Base-by-base conservation (phyloP, 2,888 invertebrate genomes). In the Andricus quercusramuli region DNA sequence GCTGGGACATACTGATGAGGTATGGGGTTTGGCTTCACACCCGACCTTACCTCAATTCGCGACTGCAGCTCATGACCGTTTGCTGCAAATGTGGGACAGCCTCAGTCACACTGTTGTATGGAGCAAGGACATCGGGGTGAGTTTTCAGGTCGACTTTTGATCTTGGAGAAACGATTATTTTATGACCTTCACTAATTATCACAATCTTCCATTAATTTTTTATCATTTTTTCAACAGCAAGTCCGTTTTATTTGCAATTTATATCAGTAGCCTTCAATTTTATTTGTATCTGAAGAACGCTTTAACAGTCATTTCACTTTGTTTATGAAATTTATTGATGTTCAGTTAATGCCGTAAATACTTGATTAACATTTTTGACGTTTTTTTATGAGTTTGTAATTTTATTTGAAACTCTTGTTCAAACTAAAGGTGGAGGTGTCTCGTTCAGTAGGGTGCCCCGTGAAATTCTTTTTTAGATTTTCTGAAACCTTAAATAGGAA, bases 71-170 rank as follows among this genome's bases (percentile, higher is more conserved):
- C 96, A 96, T 93, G 97, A 97, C 92, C 94, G 95, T 80, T 94
- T 96, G 83, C 93, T 97, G 78, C 96, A 97, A 93, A 94, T 98
- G 92, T 98, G 98, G 98, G 98, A 98, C 93, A 96, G 96, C 0
- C 95, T 97, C 91, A 96, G 97, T 62, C 97, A 97, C 91, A 96
- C 96, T 77, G 96, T 97, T 44, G 96, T 98, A 32, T 98, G 98
- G 98, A 97, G 96, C 91, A 97, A 97, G 93, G 97, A 98, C 90
- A 96, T 98, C 84, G 96, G 96, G 90, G 96, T 96, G 90, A 86
- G 91, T 89, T 76, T 78, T 74, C 17, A 41, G 17, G n/a, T 56
- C 51, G 29, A 25, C 22, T 29, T 51, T 44, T 29, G 13, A n/a
- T 59, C 5, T 44, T 47, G 9, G 22, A 37, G 25, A 79, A 56